These are phyloP conservation scores for Lingula anatina DNA, from an alignment of 2,888 invertebrate species.

Conservation along the genomic window DNA sequence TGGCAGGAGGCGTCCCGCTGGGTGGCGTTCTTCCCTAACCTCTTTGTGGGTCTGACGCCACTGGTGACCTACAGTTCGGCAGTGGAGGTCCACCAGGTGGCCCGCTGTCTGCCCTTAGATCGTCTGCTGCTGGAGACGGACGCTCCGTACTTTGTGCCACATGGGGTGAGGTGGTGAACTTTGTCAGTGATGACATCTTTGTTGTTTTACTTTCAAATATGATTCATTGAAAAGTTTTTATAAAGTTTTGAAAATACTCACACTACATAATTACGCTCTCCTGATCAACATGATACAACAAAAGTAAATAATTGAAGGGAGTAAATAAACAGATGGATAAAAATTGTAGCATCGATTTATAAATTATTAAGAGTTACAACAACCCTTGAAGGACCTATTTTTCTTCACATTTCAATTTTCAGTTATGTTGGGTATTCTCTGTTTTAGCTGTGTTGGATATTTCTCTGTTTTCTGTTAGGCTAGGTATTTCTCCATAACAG, in stretches of 20 bases:
- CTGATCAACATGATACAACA: neutral
- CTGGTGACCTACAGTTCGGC: conserved; percentile 45
- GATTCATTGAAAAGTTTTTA: neutral
- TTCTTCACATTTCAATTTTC: no score
- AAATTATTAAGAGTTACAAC: no score
- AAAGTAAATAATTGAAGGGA: no score
- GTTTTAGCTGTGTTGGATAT: no score
- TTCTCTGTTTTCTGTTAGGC: no score
- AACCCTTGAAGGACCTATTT: no score
- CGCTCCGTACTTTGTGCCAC: conserved; percentile 55
- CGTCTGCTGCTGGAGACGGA: conserved; percentile 55
- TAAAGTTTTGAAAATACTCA: neutral
- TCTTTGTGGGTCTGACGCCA: conserved; percentile 53
- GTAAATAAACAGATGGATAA: no score
- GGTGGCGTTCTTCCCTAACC: conserved; percentile 51
- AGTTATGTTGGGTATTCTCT: no score
- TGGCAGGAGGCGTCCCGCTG: conserved; percentile 47
- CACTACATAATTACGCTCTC: neutral
- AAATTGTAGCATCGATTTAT: no score
- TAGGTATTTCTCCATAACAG: no score
- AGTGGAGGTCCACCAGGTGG: conserved; percentile 38
- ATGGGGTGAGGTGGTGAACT: conserved; percentile 32
- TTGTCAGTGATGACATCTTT: conserved; percentile 2
- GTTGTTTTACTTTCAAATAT: neutral
- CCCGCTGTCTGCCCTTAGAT: conserved; percentile 47